A percentile compares a stretch with the other conserved stretches of the same genome.
These are phyloP conservation scores for Oncorhynchus gorbuscha DNA, from an alignment of 2,113 vertebrate genomes.

Conservation along the genomic window DNA sequence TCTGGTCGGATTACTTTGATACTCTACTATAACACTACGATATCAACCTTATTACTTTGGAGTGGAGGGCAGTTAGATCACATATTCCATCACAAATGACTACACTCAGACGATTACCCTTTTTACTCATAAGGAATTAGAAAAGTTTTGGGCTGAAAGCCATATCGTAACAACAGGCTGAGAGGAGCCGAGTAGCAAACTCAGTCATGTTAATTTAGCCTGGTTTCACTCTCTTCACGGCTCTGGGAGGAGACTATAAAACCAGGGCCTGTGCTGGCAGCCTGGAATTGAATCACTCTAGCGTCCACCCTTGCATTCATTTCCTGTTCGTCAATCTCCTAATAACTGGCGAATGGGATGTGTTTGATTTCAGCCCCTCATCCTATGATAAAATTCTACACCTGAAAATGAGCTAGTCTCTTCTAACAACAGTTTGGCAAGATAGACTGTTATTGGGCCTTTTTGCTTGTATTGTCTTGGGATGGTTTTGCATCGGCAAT, in stretches of 20 bases:
- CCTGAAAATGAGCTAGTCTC: background rate
- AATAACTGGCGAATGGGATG: slow-evolving; percentile 33
- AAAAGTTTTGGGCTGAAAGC: slow-evolving; percentile 32
- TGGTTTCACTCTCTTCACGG: slow-evolving; percentile 57
- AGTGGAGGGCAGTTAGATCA: too few relatives aligned
- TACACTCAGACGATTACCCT: too few relatives aligned
- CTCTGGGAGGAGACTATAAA: slow-evolving; percentile 66
- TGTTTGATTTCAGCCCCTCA: slow-evolving; percentile 28
- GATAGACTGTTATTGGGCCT: background rate
- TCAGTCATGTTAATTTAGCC: slow-evolving; percentile 66
- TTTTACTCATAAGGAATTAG: too few relatives aligned
- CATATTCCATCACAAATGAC: too few relatives aligned
- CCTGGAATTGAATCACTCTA: slow-evolving; percentile 69
- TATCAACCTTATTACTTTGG: too few relatives aligned
- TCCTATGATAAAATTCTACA: background rate
- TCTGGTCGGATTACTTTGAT: too few relatives aligned
- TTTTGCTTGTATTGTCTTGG: background rate
- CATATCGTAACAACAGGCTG: slow-evolving; percentile 64
- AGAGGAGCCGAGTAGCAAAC: slow-evolving; percentile 49
- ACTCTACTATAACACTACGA: too few relatives aligned
- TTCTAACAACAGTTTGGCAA: background rate
- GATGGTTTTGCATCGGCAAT: slow-evolving; percentile 11
- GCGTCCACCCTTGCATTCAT: slow-evolving; percentile 56
- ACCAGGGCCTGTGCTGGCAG: slow-evolving; percentile 60
- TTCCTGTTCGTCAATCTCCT: slow-evolving; percentile 61